Conservation (phyloP, 2,888 invertebrate species). For the Hypomecis atomaria region DNA sequence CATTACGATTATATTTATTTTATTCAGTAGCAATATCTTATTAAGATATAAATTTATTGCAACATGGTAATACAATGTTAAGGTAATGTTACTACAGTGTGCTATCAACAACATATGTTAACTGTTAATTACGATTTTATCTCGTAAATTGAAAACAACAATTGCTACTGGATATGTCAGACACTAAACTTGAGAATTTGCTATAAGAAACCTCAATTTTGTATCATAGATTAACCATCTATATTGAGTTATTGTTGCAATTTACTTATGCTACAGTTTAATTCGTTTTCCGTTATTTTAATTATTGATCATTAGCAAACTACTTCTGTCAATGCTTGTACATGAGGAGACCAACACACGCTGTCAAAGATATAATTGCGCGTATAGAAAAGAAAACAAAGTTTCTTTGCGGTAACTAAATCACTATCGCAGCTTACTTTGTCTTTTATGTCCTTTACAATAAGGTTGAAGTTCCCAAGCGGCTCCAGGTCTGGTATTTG, state of each 20-base stretch:
- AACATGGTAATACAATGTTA: slow-evolving; percentile 20
- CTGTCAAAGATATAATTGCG: slow-evolving; percentile 82
- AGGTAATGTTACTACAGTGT: slow-evolving; percentile 17
- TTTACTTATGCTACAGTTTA: background rate
- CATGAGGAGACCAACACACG: slow-evolving; percentile 53
- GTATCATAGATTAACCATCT: background rate
- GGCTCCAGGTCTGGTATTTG: slow-evolving; percentile 50
- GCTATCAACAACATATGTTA: slow-evolving; percentile 46
- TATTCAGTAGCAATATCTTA: slow-evolving; percentile 10
- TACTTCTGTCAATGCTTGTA: slow-evolving; percentile 67
- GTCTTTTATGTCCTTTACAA: slow-evolving; percentile 42
- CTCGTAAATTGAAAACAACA: slow-evolving; percentile 42
- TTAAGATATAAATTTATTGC: slow-evolving; percentile 7
- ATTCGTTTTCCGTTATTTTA: background rate
- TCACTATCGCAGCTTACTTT: slow-evolving; percentile 42
- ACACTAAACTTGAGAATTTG: background rate
- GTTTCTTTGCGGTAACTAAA: slow-evolving; percentile 52
- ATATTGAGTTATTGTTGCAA: background rate
- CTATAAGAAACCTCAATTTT: background rate
- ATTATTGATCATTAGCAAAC: slow-evolving; percentile 24
- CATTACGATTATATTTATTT: slow-evolving; percentile 11
- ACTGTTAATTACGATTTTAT: slow-evolving; percentile 54
- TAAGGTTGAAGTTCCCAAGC: slow-evolving; percentile 43
- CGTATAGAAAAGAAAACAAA: slow-evolving; percentile 73
- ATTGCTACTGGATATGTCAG: slow-evolving; percentile 20